These are phyloP conservation scores for Sycophila sp. DNA, from an alignment of 1,140 invertebrate genomes.

Conservation along the genomic window DNA sequence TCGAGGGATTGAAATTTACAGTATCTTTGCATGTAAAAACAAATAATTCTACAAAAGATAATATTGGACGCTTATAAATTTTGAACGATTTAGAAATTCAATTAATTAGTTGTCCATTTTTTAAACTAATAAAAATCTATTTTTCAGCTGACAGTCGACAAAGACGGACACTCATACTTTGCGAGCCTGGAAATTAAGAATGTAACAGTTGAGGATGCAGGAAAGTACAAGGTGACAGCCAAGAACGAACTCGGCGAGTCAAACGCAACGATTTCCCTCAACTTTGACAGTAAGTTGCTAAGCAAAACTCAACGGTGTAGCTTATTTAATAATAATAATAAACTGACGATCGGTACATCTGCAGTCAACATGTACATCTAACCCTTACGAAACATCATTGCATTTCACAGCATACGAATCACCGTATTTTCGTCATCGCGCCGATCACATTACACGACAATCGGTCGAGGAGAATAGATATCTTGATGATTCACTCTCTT, in stretches of 20 bases:
- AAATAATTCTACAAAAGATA: too few relatives aligned
- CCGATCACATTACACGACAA: neutral
- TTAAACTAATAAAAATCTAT: slow-evolving; percentile 25
- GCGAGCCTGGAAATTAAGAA: slow-evolving; percentile 91
- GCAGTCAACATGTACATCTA: slow-evolving; percentile 11
- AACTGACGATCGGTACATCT: too few relatives aligned
- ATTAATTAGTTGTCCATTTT: neutral
- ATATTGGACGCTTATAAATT: too few relatives aligned
- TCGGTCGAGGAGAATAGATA: too few relatives aligned
- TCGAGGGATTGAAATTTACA: too few relatives aligned
- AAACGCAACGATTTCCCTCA: slow-evolving; percentile 94
- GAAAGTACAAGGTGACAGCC: slow-evolving; percentile 95
- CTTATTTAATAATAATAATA: too few relatives aligned
- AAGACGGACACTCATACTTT: slow-evolving; percentile 93
- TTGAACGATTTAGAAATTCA: neutral
- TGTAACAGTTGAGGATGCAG: slow-evolving; percentile 95
- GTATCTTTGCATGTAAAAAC: too few relatives aligned
- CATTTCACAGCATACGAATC: neutral
- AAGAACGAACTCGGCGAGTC: slow-evolving; percentile 97
- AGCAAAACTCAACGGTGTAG: too few relatives aligned
- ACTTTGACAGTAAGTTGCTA: slow-evolving; percentile 94
- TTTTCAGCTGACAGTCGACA: slow-evolving; percentile 83
- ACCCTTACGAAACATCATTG: slow-evolving; percentile 9
- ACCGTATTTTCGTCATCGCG: neutral
- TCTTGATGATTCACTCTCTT: too few relatives aligned